phyloP scores from a whole-genome alignment of 2,113 vertebrate genomes.

The Elanus axillaris region DNA sequence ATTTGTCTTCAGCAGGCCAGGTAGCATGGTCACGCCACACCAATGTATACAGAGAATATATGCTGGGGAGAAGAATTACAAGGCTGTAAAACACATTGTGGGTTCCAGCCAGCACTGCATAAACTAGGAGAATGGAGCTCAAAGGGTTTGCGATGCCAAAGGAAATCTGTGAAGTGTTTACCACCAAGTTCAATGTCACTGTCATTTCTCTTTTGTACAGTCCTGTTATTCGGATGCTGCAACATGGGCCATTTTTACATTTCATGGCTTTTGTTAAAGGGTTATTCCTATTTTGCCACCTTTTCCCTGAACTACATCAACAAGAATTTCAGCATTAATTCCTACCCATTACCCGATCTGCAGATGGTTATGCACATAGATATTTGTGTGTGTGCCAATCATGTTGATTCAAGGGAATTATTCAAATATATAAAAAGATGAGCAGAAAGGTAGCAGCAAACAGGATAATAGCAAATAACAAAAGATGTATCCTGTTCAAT shows the following conservation, averaged over 20 bases:
- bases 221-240: not conserved
- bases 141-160: not conserved
- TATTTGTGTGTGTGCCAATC: not conserved
- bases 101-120: not conserved
- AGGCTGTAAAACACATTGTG: not conserved
- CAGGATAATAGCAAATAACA: not conserved
- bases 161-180: constrained; percentile 10
- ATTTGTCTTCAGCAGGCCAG: not conserved
- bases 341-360: not conserved
- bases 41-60: not conserved
- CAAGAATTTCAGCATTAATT: constrained; percentile 3
- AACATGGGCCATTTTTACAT: not conserved
- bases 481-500: not conserved
- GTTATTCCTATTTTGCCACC: not conserved
- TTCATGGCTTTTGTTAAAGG: not conserved
- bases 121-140: not conserved
- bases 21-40: not conserved
- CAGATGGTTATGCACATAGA: not conserved
- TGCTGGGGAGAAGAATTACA: not conserved
- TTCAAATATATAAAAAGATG: not conserved
- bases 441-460: not conserved
- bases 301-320: not conserved
- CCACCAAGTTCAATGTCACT: not conserved
- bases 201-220: not conserved
- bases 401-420: not conserved